Conservation (phyloP, 2,797 vertebrate genomes). For the Epinephelus coioides region DNA sequence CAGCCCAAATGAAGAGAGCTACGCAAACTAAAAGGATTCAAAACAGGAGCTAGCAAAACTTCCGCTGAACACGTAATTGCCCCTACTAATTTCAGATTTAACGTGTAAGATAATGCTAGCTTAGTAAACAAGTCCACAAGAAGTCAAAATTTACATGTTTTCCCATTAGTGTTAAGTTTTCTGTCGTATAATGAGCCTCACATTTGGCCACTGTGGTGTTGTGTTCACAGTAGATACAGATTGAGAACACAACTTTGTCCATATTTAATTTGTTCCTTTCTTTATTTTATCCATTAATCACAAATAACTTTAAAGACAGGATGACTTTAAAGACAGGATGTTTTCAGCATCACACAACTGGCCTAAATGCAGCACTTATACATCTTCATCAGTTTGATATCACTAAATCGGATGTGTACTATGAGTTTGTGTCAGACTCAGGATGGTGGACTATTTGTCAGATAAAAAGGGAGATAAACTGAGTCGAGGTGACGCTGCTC, state of each 20-base stretch:
- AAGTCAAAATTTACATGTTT: too few species aligned
- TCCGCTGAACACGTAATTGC: too few species aligned
- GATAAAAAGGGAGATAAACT: conserved; percentile 16
- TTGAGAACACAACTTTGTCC: background rate
- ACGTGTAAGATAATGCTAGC: too few species aligned
- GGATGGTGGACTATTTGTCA: conserved; percentile 16
- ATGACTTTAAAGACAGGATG: too few species aligned
- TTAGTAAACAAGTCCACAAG: too few species aligned
- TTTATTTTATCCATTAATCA: background rate
- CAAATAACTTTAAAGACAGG: too few species aligned
- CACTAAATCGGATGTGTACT: background rate
- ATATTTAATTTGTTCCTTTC: background rate
- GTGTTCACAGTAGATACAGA: background rate
- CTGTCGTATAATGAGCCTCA: background rate
- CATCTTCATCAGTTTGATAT: conserved; percentile 19
- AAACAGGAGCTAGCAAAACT: too few species aligned
- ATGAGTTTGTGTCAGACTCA: conserved; percentile 4
- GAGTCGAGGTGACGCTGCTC: conserved; percentile 23
- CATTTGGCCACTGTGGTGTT: background rate
- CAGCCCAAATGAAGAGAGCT: too few species aligned
- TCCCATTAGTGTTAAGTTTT: background rate
- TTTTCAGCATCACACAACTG: background rate
- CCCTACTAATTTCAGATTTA: too few species aligned
- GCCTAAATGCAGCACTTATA: background rate
- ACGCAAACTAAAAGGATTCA: too few species aligned